Base-by-base conservation (phyloP, 1,140 invertebrate species). In the Caenorhabditis brenneri region DNA sequence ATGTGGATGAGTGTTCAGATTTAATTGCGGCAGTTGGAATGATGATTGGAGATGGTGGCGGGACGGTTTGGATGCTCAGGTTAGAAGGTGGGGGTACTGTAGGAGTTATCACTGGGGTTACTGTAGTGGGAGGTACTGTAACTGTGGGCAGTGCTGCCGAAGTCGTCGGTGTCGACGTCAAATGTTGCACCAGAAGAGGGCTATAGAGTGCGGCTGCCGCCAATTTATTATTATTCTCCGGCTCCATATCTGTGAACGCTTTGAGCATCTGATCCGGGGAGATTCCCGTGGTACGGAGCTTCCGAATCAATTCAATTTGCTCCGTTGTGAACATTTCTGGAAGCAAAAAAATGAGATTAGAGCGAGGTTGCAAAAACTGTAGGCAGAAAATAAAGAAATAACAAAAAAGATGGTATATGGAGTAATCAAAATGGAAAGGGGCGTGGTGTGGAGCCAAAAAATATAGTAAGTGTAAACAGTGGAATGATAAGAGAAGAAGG, bases 301-400 rank as follows among this genome's bases (percentile, higher is more conserved):
- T 55, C 42, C 88, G n/a, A 24, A 87, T 83, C 22, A 88, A 80
- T 42, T 88, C 88, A 1, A 88, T 74, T 84, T 88, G 88, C 42
- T 88, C 88, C 1, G 88, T 86, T 33, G 88, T 88, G 81, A 87
- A 88, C 19, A 88, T 31, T 36, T 42, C 42, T 33, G 12, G 16
- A 36, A 19, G 16, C 0, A n/a, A 36, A 36, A 39, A 24, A 22
- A 46, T 42, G 9, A 74, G n/a, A 74, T 42, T n/a, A 42, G 65
- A 42, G 46, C 2, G 24, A 24, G 36, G 2, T 24, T 12, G 29
- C 1, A 27, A 29, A 5, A 15, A 58, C 4, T 27, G n/a, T 51
- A 9, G 6, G 10, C 3, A n/a, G 10, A n/a, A 19, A 19, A 51
- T 9, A 19, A 19, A 51, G 19, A 51, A 51, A 19, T 51, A 10